Conservation (phyloP, 2,888 invertebrate genomes). For the Eupithecia inturbata region DNA sequence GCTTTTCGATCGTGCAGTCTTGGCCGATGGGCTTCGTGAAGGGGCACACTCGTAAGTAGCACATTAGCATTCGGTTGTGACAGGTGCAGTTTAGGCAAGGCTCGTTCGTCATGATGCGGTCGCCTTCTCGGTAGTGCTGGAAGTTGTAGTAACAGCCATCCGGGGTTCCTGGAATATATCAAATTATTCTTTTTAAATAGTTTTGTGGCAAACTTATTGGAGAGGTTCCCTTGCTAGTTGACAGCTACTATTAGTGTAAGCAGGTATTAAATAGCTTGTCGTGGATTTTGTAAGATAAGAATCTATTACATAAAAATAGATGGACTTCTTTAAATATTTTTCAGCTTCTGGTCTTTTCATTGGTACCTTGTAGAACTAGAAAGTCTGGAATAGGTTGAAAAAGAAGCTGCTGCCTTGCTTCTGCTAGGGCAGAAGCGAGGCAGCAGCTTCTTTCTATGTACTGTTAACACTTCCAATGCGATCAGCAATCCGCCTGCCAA, state of each 20-base stretch:
- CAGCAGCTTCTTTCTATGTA: not conserved
- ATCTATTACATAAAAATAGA: too few species aligned
- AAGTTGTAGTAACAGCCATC: slow-evolving; percentile 97
- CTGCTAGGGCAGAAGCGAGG: too few species aligned
- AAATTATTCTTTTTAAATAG: not conserved
- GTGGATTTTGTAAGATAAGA: too few species aligned
- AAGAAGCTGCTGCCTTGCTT: too few species aligned
- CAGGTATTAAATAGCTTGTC: too few species aligned
- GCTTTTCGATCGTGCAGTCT: slow-evolving; percentile 95
- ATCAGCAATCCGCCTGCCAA: not conserved
- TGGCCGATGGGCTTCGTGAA: slow-evolving; percentile 97
- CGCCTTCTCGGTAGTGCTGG: slow-evolving; percentile 96
- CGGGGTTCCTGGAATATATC: slow-evolving; percentile 73
- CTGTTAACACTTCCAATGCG: not conserved
- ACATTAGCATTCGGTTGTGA: slow-evolving; percentile 97
- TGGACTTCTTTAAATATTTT: not conserved
- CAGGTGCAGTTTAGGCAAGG: slow-evolving; percentile 98
- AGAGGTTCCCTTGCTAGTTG: too few species aligned
- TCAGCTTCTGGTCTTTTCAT: not conserved
- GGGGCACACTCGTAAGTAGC: slow-evolving; percentile 96
- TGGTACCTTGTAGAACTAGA: too few species aligned
- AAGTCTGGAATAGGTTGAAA: too few species aligned
- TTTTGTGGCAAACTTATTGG: not conserved
- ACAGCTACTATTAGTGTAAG: too few species aligned
- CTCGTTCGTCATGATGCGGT: slow-evolving; percentile 96